Conservation (phyloP, 2,113 vertebrate species). For the Amazona vittata region DNA sequence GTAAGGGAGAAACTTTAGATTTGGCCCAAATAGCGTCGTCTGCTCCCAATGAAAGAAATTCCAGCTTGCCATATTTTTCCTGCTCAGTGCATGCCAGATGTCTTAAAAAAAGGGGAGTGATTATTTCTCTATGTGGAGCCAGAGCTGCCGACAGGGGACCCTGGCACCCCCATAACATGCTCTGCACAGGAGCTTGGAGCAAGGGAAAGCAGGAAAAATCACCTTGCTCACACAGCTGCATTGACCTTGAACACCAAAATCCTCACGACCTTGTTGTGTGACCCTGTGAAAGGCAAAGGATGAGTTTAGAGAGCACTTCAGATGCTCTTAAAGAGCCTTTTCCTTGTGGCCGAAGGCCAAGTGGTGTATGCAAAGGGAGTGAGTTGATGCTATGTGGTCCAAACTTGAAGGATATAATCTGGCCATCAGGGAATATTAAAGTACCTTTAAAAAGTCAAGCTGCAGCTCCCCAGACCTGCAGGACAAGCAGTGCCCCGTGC, state of each 20-base stretch:
- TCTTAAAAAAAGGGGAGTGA: not conserved
- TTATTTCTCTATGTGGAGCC: not conserved
- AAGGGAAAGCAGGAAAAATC: not conserved
- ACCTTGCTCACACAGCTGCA: rapidly evolving
- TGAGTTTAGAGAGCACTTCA: not conserved
- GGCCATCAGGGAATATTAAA: not conserved
- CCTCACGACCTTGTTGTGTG: rapidly evolving
- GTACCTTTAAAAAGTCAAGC: not conserved
- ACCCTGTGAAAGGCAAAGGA: not conserved
- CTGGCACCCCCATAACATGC: rapidly evolving
- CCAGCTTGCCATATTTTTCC: slow-evolving; percentile 19
- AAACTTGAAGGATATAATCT: not conserved
- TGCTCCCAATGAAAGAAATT: slow-evolving; percentile 14
- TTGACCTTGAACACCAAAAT: not conserved
- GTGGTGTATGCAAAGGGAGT: not conserved
- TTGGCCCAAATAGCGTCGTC: slow-evolving; percentile 52
- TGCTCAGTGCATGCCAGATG: not conserved
- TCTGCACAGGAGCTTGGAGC: rapidly evolving
- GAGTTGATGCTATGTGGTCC: not conserved
- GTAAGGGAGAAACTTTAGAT: slow-evolving; percentile 25
- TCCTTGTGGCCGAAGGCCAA: not conserved
- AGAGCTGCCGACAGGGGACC: not conserved
- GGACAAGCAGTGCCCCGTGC: not conserved
- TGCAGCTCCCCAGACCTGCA: rapidly evolving
- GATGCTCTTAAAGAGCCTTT: not conserved